These are phyloP conservation scores for Stegostoma tigrinum DNA, from an alignment of 2,113 vertebrate species.

Conservation along the genomic window DNA sequence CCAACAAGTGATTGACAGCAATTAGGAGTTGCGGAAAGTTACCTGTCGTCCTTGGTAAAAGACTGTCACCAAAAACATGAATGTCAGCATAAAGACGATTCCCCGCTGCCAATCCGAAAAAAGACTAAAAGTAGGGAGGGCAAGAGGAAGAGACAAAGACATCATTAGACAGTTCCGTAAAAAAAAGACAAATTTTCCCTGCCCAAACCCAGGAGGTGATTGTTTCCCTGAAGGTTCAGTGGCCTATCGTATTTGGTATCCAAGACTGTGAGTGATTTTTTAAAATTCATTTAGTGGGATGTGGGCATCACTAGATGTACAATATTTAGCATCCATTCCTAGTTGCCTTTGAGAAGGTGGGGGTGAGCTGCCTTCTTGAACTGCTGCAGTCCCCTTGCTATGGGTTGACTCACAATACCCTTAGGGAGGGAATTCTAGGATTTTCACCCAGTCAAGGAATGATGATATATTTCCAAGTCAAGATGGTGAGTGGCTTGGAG, in stretches of 20 bases:
- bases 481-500: too few species aligned
- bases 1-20: neutral
- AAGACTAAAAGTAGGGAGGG: neutral
- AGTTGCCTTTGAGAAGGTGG: too few species aligned
- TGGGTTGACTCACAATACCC: too few species aligned
- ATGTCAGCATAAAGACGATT: constrained; percentile 3
- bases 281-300: too few species aligned
- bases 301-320: too few species aligned
- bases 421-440: too few species aligned
- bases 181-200: neutral
- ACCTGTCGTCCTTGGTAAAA: constrained; percentile 37
- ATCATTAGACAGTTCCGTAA: neutral
- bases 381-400: too few species aligned
- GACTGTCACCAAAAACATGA: constrained; percentile 28
- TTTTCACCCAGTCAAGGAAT: too few species aligned
- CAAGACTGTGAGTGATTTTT: too few species aligned
- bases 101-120: neutral
- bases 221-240: neutral
- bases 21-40: neutral
- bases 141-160: neutral
- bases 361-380: too few species aligned
- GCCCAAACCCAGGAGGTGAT: neutral
- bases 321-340: too few species aligned
- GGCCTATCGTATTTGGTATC: neutral
- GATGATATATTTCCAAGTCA: too few species aligned